Evolutionary conservation across 1,140 invertebrate genomes (phyloP), one percentile per base, ranked within the genome.

Genomic region (Ceratosolen fusciceps): DNA sequence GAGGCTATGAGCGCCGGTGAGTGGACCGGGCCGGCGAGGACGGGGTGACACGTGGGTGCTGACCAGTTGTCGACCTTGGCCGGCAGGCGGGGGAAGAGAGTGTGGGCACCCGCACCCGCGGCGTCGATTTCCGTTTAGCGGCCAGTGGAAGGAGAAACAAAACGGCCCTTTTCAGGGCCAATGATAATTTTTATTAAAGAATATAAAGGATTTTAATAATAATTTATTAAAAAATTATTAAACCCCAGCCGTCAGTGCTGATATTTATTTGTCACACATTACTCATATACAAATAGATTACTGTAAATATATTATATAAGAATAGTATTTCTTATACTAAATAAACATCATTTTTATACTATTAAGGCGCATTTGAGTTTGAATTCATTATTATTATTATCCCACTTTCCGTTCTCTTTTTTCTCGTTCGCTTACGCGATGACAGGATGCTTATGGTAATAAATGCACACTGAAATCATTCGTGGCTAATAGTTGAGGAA

Each of bases 141-240:
- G 14, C 24, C 9, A 12, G 34, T 56, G 34, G 43, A 39, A 65
- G 43, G 31, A 39, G 21, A 52, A 65, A n/a, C 26, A 26, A 34
- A 74, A 74, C 60, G 78, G 81, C 77, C 81, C 78, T 82, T 82
- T 74, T 82, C 70, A 82, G 78, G 81, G 74, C 81, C 78, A 80
- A 1, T 39, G 19, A 47, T 26, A 73, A 47, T 34, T 54, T 88
- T 74, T 72, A 60, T 72, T 71, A 43, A n/a, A n/a, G n/a, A n/a
- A n/a, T n/a, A n/a, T n/a, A n/a, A n/a, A n/a, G n/a, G n/a, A n/a
- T n/a, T n/a, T n/a, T n/a, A n/a, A n/a, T n/a, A n/a, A n/a, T n/a
- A n/a, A n/a, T n/a, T n/a, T n/a, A n/a, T n/a, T n/a, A n/a, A n/a
- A n/a, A n/a, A n/a, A n/a, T n/a, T n/a, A n/a, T n/a, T n/a, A n/a